phyloP scores from a whole-genome alignment of 2,888 invertebrate genomes.

The Atethmia centrago region DNA sequence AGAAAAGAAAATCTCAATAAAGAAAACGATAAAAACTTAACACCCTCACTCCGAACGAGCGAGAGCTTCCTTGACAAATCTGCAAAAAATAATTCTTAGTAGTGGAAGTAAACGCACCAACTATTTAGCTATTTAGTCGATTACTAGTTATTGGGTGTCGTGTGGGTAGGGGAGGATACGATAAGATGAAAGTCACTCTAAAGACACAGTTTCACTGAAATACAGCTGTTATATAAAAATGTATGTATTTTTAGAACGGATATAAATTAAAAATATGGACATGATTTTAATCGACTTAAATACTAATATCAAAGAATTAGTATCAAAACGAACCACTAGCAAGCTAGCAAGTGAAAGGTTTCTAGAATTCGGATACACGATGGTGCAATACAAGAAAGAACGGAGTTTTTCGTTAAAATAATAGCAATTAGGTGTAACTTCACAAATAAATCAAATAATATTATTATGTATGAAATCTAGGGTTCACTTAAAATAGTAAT shows the following conservation, averaged over 20 bases:
- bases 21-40: constrained; percentile 84
- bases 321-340: neutral
- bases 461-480: neutral
- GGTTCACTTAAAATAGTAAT: neutral
- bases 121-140: constrained; percentile 51
- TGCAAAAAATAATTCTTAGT: constrained; percentile 64
- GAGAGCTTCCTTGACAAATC: constrained; percentile 78
- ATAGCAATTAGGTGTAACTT: neutral
- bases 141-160: neutral
- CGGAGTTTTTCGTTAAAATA: neutral
- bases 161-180: neutral
- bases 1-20: constrained; percentile 81
- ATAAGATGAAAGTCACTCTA: neutral
- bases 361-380: constrained; percentile 30
- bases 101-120: constrained; percentile 24
- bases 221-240: accelerated
- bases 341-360: constrained; percentile 40
- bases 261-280: too few relatives aligned
- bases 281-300: neutral
- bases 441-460: neutral
- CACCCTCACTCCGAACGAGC: constrained; percentile 70
- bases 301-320: neutral
- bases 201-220: neutral
- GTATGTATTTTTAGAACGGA: accelerated
- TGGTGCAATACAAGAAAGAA: neutral